Evolutionary conservation across 2,797 vertebrate genomes (phyloP).

Genomic region (Danio choprae): DNA sequence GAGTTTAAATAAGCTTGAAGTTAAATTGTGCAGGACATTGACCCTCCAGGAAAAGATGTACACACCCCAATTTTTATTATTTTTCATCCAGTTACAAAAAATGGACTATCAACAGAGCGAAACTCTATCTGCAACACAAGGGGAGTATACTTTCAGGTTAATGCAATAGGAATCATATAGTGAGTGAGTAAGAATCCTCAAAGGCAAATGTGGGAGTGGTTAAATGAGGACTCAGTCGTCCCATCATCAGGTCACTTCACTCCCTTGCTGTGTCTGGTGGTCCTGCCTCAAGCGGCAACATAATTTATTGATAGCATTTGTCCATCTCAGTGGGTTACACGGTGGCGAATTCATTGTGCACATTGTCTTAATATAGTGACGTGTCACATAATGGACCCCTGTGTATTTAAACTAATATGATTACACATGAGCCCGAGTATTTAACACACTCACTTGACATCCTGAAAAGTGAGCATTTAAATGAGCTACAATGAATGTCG

Average conservation of each 20-base stretch:
- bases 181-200: conserved; percentile 25
- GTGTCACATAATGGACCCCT: conserved; percentile 17
- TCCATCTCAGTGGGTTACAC: conserved; percentile 56
- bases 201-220: conserved; percentile 44
- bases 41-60: no score
- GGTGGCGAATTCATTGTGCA: conserved; percentile 51
- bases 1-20: no score
- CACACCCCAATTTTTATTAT: no score
- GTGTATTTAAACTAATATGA: conserved; percentile 10
- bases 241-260: conserved; percentile 49
- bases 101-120: no score
- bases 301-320: conserved; percentile 66
- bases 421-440: background rate
- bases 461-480: conserved; percentile 7
- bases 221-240: conserved; percentile 18
- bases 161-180: conserved; percentile 34
- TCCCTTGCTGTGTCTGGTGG: conserved; percentile 30
- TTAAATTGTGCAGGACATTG: no score
- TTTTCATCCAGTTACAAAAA: no score
- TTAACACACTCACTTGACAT: conserved; percentile 24
- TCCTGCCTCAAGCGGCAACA: conserved; percentile 52
- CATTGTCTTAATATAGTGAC: conserved; percentile 27
- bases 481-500: background rate
- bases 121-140: background rate
- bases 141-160: background rate